These are phyloP conservation scores for Orthosia incerta DNA, from an alignment of 2,888 invertebrate genomes.

Conservation along the genomic window DNA sequence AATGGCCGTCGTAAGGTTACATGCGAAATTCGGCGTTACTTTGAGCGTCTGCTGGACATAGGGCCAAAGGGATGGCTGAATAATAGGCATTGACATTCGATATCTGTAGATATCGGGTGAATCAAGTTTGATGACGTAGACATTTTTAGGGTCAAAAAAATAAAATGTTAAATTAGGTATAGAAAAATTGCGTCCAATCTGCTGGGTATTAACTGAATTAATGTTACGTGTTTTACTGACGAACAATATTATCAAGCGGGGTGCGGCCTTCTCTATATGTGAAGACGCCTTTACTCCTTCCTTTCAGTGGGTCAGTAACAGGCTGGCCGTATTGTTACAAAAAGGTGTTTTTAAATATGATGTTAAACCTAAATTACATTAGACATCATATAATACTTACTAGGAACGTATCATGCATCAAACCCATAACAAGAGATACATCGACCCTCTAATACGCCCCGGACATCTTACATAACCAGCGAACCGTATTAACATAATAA, in stretches of 20 bases:
- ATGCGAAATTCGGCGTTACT: slow-evolving; percentile 7
- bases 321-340: no score
- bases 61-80: slow-evolving; percentile 1
- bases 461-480: slow-evolving; percentile 57
- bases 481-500: slow-evolving; percentile 66
- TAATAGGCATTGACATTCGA: slow-evolving; percentile 40
- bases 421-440: slow-evolving; percentile 29
- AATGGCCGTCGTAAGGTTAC: slow-evolving; percentile 46
- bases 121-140: slow-evolving; percentile 2
- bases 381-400: not conserved
- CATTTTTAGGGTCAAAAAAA: not conserved
- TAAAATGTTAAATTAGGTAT: not conserved
- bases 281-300: no score
- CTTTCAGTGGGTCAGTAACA: no score
- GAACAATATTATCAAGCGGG: no score
- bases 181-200: not conserved
- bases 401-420: not conserved
- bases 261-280: no score
- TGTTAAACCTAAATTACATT: not conserved
- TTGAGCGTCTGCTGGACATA: not conserved
- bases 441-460: slow-evolving; percentile 14
- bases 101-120: not conserved
- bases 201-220: no score
- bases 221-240: no score
- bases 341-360: not conserved